These are phyloP conservation scores for Myiopsitta monachus DNA, from an alignment of 2,113 vertebrate species.

Conservation along the genomic window DNA sequence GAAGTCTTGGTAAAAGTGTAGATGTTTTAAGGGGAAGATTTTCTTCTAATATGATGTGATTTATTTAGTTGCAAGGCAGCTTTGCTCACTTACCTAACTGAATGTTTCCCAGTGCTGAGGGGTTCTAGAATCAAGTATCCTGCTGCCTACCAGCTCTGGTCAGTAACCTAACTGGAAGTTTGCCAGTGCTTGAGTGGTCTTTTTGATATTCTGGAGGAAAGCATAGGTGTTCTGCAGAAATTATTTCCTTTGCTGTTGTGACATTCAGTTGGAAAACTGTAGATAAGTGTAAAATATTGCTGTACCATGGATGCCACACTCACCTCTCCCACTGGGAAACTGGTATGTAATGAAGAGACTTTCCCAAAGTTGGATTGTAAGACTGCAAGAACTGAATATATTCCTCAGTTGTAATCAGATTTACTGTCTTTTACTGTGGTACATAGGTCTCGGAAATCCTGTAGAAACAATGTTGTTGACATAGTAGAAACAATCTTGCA, in stretches of 20 bases:
- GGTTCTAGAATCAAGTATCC: not conserved
- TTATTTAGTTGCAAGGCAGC: not conserved
- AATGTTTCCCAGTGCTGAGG: not conserved
- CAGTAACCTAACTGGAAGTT: not conserved
- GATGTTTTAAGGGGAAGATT: not conserved
- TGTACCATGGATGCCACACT: fast-evolving
- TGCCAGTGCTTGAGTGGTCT: not conserved
- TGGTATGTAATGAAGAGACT: not conserved
- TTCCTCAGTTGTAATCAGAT: not conserved
- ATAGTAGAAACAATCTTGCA: not conserved
- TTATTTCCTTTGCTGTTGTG: not conserved
- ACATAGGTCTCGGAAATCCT: not conserved
- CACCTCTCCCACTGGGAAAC: fast-evolving
- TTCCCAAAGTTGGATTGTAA: not conserved
- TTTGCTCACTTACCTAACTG: not conserved
- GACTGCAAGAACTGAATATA: not conserved
- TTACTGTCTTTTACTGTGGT: not conserved
- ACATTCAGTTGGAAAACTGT: not conserved
- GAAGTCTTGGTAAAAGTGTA: not conserved
- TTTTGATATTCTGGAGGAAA: not conserved
- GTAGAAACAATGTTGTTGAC: no score
- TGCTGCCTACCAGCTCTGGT: not conserved
- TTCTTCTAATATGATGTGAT: not conserved
- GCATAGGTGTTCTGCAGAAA: fast-evolving
- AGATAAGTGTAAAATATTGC: not conserved